Base-by-base conservation (phyloP, 2,888 invertebrate species). In the Candidula unifasciata region DNA sequence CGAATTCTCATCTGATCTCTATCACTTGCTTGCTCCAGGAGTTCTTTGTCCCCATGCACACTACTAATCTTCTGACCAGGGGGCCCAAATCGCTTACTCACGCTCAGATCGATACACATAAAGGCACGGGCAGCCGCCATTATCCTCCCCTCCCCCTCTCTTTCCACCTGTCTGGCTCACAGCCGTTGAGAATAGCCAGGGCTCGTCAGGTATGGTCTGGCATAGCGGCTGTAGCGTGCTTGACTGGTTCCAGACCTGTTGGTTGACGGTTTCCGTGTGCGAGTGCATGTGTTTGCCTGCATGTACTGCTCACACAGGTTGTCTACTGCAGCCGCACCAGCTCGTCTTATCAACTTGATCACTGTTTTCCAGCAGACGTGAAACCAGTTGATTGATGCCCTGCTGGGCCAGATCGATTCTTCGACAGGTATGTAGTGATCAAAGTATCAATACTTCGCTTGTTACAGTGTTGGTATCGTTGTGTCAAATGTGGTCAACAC, bases 171-270 rank as follows among this genome's bases (percentile, higher is more conserved):
- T 60, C 74, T 60, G 24, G 52, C 54, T 21, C 3, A 57, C 2
- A 18, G 37, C n/a, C 60, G 0, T 35, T 37, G 21, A 24, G 37
- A 10, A 30, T 37, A 18, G 27, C 64, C 64, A 64, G 78, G 78
- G 64, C 68, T 2, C 5, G 54, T 52, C 68, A 52, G 54, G 54
- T 68, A 76, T 10, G 52, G 44, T 30, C 18, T 27, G 37, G 6
- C 10, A n/a, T n/a, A n/a, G 16, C 6, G 60, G 35, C 44, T 60
- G 27, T 60, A 57, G 78, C 37, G 64, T 64, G 37, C 64, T 13
- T 35, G 8, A 35, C 0, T n/a, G 16, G 57, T 81, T 30, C 33
- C 81, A 81, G 60, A 81, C 81, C 81, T 81, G 81, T 81, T 81
- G 81, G 71, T 71, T 30, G 57, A 71, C 71, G 60, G 54, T 33